A percentile compares a stretch with the other conserved stretches of the same genome.
Conservation (phyloP, 2,113 vertebrate species). For the Percopsis transmontana region DNA sequence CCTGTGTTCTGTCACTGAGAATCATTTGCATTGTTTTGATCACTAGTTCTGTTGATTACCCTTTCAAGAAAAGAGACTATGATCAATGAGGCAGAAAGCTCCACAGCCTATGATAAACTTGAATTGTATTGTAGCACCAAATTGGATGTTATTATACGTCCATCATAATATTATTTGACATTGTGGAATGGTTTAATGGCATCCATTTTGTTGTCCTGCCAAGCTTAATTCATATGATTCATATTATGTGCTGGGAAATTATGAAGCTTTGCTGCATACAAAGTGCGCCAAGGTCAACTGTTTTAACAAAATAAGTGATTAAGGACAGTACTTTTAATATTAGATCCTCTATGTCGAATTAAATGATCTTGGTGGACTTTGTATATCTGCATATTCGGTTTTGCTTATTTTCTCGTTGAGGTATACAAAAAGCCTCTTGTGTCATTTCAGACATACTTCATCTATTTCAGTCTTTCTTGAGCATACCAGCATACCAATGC, state of each 20-base stretch:
- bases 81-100: conserved; percentile 45
- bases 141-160: conserved; percentile 50
- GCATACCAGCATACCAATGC: conserved; percentile 3
- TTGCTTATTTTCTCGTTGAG: conserved; percentile 12
- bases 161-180: conserved; percentile 2
- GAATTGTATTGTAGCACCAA: conserved; percentile 35
- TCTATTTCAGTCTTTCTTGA: conserved; percentile 53
- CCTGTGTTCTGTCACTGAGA: conserved; percentile 35
- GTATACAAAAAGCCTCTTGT: conserved; percentile 20
- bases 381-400: conserved; percentile 34
- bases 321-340: conserved; percentile 2
- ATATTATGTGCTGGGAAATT: conserved; percentile 22
- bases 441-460: conserved; percentile 45
- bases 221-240: conserved; percentile 40
- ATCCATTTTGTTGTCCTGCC: conserved; percentile 41
- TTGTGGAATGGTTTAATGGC: conserved; percentile 39
- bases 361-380: conserved; percentile 19
- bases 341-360: too few species aligned
- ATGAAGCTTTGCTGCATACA: conserved; percentile 42
- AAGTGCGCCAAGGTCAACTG: conserved; percentile 22
- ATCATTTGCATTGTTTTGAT: conserved; percentile 42
- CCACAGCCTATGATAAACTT: conserved; percentile 34
- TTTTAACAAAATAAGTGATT: not conserved
- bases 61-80: conserved; percentile 40
- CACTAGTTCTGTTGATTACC: conserved; percentile 45